phyloP scores from a whole-genome alignment of 1,140 invertebrate species.

The Lepidurus packardi region DNA sequence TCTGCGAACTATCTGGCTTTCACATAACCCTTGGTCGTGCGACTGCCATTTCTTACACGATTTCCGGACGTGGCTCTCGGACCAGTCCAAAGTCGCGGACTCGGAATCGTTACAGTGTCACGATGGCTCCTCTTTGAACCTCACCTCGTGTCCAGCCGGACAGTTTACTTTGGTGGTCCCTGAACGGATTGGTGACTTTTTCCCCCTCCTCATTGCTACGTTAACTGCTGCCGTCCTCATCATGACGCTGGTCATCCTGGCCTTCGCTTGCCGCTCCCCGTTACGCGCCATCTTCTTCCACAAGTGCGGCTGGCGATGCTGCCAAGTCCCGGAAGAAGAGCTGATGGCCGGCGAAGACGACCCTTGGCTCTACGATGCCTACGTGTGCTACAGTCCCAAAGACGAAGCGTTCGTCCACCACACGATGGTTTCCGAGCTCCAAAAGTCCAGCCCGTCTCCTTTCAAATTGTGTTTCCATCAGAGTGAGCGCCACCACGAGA shows the following conservation, averaged over 20 bases:
- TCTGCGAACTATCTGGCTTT: constrained; percentile 42
- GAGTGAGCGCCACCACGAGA: constrained; percentile 62
- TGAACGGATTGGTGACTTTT: constrained; percentile 34
- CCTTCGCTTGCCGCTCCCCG: constrained; percentile 45
- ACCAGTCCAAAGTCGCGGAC: constrained; percentile 59
- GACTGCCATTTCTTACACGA: constrained; percentile 45
- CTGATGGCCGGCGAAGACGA: constrained; percentile 54
- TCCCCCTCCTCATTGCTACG: constrained; percentile 39
- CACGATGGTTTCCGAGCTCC: constrained; percentile 72
- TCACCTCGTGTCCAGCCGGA: constrained; percentile 7
- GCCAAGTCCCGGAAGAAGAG: constrained; percentile 36
- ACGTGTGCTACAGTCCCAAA: constrained; percentile 82
- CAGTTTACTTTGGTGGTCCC: constrained; percentile 18
- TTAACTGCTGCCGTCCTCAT: constrained; percentile 41
- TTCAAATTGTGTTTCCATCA: constrained; percentile 66
- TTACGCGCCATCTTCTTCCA: constrained; percentile 44
- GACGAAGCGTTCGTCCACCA: constrained; percentile 82
- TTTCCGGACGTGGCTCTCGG: constrained; percentile 45
- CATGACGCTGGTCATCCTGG: constrained; percentile 39
- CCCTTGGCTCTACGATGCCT: constrained; percentile 81
- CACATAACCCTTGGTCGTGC: constrained; percentile 48
- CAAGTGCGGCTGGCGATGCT: constrained; percentile 42
- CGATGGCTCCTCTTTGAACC: constrained; percentile 24
- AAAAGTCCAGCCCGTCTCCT: constrained; percentile 51
- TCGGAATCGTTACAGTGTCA: constrained; percentile 58